Percentiles rank a stretch among this genome's conserved stretches.
These are phyloP conservation scores for Drosophila navojoa DNA, from an alignment of 1,140 invertebrate genomes.

Conservation along the genomic window DNA sequence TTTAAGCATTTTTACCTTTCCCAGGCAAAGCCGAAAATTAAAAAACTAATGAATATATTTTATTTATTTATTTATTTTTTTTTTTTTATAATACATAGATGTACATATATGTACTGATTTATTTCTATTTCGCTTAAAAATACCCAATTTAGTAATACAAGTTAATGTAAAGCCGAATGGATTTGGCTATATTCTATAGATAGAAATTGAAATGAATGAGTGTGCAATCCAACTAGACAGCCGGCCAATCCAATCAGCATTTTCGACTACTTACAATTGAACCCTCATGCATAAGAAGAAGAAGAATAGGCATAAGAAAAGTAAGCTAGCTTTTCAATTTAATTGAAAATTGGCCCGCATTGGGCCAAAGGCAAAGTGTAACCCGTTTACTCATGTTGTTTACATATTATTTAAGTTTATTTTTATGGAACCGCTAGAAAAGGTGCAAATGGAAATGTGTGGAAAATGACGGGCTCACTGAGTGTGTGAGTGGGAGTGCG, in stretches of 20 bases:
- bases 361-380: conserved; percentile 10
- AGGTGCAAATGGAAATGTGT: conserved; percentile 47
- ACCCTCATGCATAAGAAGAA: conserved; percentile 5
- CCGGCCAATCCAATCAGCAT: conserved; percentile 15
- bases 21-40: too few relatives aligned
- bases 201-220: conserved; percentile 26
- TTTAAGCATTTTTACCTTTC: too few relatives aligned
- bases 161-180: too few relatives aligned
- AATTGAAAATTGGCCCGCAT: conserved; percentile 76
- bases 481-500: conserved; percentile 32
- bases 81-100: too few relatives aligned
- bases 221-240: conserved; percentile 30
- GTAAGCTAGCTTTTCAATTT: conserved; percentile 41
- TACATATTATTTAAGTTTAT: conserved; percentile 75
- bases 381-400: conserved; percentile 60
- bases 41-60: too few relatives aligned
- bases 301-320: not conserved
- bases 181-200: conserved; percentile 24
- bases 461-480: not conserved
- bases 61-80: too few relatives aligned
- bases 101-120: too few relatives aligned
- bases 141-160: too few relatives aligned
- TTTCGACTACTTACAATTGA: not conserved
- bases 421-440: conserved; percentile 56
- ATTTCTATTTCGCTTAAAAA: too few relatives aligned